Evolutionary conservation across 2,888 invertebrate species (phyloP), one percentile per base, ranked within the genome.

Genomic region (Cybosia mesomella): DNA sequence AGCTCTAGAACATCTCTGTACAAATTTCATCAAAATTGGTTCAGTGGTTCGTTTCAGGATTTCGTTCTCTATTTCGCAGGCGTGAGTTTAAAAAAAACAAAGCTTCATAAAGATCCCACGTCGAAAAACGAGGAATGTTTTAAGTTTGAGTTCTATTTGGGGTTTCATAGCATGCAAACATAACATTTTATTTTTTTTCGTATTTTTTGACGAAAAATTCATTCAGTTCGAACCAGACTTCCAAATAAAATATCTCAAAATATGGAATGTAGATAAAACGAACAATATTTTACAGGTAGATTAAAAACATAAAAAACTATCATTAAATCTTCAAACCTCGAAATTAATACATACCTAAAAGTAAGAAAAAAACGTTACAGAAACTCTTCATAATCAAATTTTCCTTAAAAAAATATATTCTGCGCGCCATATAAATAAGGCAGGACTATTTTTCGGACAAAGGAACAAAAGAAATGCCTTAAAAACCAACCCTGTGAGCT

Each of bases 361-460:
- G 32, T 36, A 59, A 39, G 39, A 64, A 28, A 2, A 49, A 61
- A 28, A 21, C 54, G n/a, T 28, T 32, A 58, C 43, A 63, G 63
- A 34, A 58, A 9, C 62, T 24, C 24, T 18, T 53, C 34, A 58
- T 36, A 63, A 67, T 67, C 34, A 67, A 62, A 43, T 62, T 67
- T 60, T 58, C 57, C 34, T 43, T 18, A 15, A 67, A 66, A 49
- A 64, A 54, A 54, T 64, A 65, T 64, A 65, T 34, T 62, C 58
- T 53, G 21, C 58, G 4, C 61, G 15, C 59, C 58, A 60, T 28
- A 34, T 54, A 59, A 63, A 65, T 53, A 58, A 70, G 49, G n/a
- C 32, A 64, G 11, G 53, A 28, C 49, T 64, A 32, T 67, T 70
- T 65, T 32, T 32, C 55, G 64, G 63, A 69, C 43, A 65, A 71